Percentiles rank a stretch among this genome's conserved stretches.
Evolutionary conservation across 2,888 invertebrate species (phyloP).

Genomic region (Mythimna ferrago): DNA sequence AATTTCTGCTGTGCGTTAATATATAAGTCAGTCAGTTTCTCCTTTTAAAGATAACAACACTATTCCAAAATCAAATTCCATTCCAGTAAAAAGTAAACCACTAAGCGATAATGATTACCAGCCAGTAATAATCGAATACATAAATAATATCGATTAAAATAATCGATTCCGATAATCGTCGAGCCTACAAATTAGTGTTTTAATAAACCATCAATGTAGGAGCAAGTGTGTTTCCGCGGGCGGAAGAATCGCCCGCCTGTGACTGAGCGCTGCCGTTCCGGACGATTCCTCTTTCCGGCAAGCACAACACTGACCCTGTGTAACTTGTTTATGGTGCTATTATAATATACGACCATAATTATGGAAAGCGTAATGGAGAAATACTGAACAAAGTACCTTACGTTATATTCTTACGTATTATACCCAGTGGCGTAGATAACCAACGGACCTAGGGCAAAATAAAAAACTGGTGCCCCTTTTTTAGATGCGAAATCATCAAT

Average conservation of each 20-base stretch:
- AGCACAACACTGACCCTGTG: conserved; percentile 67
- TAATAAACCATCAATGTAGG: conserved; percentile 58
- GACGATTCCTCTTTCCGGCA: conserved; percentile 74
- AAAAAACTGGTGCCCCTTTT: no score
- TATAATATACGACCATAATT: conserved; percentile 23
- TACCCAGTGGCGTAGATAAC: no score
- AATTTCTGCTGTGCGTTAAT: no score
- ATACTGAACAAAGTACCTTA: conserved; percentile 7
- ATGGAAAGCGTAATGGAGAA: conserved; percentile 12
- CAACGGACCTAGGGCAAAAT: no score
- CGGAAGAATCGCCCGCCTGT: conserved; percentile 76
- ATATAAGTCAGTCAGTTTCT: no score
- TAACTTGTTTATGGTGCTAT: conserved; percentile 53
- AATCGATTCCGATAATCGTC: conserved; percentile 53
- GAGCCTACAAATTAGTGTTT: conserved; percentile 56
- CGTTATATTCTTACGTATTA: no score
- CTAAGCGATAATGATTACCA: conserved; percentile 38
- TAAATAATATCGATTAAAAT: conserved; percentile 36
- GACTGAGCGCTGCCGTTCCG: conserved; percentile 73
- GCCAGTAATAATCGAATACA: conserved; percentile 38
- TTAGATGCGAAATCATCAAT: no score
- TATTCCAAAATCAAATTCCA: conserved; percentile 4
- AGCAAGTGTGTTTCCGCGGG: conserved; percentile 59
- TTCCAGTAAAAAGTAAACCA: conserved; percentile 18
- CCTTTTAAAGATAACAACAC: not conserved